Conservation (phyloP, 2,113 vertebrate species). For the Macroglossus sobrinus region DNA sequence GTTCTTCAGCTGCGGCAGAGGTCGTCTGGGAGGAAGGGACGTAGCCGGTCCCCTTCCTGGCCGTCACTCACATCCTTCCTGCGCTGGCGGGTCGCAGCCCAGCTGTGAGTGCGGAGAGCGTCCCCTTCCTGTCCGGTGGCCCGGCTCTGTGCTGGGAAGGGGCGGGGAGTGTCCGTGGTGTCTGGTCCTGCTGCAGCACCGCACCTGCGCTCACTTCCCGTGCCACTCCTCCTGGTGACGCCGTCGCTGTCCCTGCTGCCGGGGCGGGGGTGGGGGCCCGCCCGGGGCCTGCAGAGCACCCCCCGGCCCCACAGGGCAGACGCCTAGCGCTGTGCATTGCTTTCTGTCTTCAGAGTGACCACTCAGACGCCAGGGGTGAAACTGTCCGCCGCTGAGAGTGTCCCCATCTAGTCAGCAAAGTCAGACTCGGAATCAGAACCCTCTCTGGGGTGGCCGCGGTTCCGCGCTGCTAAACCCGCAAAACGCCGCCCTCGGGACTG, state of each 20-base stretch:
- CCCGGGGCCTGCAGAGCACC: not conserved
- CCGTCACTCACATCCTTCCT: not conserved
- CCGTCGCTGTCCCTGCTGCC: not conserved
- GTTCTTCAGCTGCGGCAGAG: not conserved
- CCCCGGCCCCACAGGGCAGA: rapidly evolving
- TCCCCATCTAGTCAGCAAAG: not conserved
- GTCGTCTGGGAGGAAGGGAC: not conserved
- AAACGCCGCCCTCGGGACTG: rapidly evolving
- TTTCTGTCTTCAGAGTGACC: not conserved
- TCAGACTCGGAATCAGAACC: not conserved
- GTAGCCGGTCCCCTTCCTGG: not conserved
- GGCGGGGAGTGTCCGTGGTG: rapidly evolving
- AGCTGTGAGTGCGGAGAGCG: rapidly evolving
- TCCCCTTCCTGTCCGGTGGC: rapidly evolving
- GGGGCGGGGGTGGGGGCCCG: not conserved
- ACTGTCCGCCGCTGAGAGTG: not conserved
- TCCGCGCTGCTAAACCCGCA: not conserved
- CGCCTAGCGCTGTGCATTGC: not conserved
- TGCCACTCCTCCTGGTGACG: not conserved
- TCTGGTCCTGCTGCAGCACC: not conserved
- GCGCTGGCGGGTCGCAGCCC: not conserved
- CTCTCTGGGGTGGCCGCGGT: rapidly evolving
- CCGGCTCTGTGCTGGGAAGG: not conserved
- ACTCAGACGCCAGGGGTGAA: too few species aligned
- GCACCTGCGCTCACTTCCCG: not conserved